A percentile compares a stretch with the other conserved stretches of the same genome.
Conservation (phyloP, 2,888 invertebrate genomes). For the Folsomia candida region DNA sequence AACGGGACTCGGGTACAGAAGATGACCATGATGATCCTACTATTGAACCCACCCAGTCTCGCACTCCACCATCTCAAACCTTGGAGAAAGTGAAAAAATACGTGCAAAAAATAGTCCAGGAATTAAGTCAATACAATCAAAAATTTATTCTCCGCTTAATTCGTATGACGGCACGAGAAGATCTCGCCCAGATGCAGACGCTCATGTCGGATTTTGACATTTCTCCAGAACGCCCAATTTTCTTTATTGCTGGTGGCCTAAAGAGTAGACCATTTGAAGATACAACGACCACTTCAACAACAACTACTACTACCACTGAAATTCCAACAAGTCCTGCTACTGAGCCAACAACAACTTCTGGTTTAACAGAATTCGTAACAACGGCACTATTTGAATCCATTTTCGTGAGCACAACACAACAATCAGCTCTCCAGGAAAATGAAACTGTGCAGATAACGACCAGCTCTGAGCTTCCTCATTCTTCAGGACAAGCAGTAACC, state of each 20-base stretch:
- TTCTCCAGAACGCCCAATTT: slow-evolving; percentile 31
- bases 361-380: too few relatives aligned
- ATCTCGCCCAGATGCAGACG: slow-evolving; percentile 35
- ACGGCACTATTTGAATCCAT: too few relatives aligned
- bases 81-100: slow-evolving; percentile 19
- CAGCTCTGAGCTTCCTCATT: too few relatives aligned
- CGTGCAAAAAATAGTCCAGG: slow-evolving; percentile 29
- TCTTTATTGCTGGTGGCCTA: slow-evolving; percentile 36
- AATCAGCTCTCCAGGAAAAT: too few relatives aligned
- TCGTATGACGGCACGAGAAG: slow-evolving; percentile 34
- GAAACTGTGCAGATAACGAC: background rate
- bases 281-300: background rate
- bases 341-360: background rate
- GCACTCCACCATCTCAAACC: slow-evolving; percentile 19
- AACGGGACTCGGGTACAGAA: too few relatives aligned
- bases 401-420: background rate
- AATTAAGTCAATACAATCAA: slow-evolving; percentile 24
- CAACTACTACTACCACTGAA: background rate
- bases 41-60: too few relatives aligned
- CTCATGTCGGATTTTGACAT: slow-evolving; percentile 40
- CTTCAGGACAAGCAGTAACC: background rate
- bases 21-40: too few relatives aligned
- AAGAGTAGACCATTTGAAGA: background rate
- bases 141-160: slow-evolving; percentile 34
- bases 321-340: background rate